These are phyloP conservation scores for Nipponia nippon DNA, from an alignment of 2,113 vertebrate genomes.

Conservation along the genomic window DNA sequence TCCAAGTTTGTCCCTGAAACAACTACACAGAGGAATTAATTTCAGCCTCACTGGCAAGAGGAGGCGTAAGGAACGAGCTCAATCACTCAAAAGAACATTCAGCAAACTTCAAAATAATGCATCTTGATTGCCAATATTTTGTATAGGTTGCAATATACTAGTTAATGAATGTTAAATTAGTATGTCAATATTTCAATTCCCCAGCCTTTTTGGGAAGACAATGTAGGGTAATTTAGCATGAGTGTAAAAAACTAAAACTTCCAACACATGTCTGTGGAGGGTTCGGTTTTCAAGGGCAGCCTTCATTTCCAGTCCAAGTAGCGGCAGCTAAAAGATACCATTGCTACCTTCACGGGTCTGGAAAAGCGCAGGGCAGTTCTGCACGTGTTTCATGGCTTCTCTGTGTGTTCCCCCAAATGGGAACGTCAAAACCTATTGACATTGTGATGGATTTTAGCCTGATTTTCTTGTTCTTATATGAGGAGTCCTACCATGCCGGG, in stretches of 20 bases:
- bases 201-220: neutral
- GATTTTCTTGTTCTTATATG: neutral
- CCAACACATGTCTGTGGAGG: neutral
- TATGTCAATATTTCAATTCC: conserved; percentile 4
- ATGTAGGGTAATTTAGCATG: neutral
- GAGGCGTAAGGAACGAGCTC: neutral
- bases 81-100: neutral
- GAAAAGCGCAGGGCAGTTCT: neutral
- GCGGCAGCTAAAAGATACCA: neutral
- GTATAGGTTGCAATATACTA: neutral
- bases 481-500: neutral
- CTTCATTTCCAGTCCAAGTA: neutral
- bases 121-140: neutral
- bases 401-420: neutral
- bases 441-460: neutral
- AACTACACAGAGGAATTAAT: neutral
- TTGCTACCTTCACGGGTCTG: neutral
- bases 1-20: neutral
- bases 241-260: neutral
- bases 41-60: neutral
- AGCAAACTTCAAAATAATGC: conserved; percentile 6
- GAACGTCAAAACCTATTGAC: neutral
- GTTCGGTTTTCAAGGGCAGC: neutral
- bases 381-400: neutral
- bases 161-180: neutral